A percentile compares a stretch with the other conserved stretches of the same genome.
phyloP scores from a whole-genome alignment of 2,113 vertebrate genomes.

The Lota lota region DNA sequence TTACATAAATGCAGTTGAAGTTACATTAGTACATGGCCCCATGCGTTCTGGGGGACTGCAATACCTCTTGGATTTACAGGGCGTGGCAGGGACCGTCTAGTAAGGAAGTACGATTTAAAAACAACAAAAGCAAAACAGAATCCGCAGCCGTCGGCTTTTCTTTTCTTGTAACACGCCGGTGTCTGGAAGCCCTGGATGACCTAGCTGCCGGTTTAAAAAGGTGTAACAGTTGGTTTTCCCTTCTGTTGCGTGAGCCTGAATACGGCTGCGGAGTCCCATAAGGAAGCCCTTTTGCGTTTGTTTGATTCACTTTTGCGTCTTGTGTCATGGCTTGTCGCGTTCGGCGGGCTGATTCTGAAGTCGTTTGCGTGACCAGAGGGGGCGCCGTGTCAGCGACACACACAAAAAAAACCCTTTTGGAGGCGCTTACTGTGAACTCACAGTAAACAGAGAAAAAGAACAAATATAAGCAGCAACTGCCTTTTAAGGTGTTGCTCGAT shows the following conservation, averaged over 20 bases:
- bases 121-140: slow-evolving; percentile 46
- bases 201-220: slow-evolving; percentile 72
- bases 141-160: slow-evolving; percentile 64
- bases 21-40: no score
- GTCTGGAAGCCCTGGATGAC: slow-evolving; percentile 80
- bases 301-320: slow-evolving; percentile 34
- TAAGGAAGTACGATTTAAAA: slow-evolving; percentile 13
- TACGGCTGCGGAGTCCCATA: slow-evolving; percentile 56
- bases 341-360: slow-evolving; percentile 50
- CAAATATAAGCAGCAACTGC: slow-evolving; percentile 34
- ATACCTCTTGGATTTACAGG: slow-evolving; percentile 10
- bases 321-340: slow-evolving; percentile 67
- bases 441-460: slow-evolving; percentile 23
- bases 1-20: no score
- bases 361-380: slow-evolving; percentile 9
- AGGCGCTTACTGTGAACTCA: slow-evolving; percentile 59
- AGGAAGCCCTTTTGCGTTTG: slow-evolving; percentile 75
- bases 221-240: slow-evolving; percentile 47
- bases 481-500: slow-evolving; percentile 29
- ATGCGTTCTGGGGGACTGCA: neutral
- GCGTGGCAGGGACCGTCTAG: slow-evolving; percentile 22
- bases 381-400: neutral
- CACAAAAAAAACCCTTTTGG: slow-evolving; percentile 44
- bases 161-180: slow-evolving; percentile 57
- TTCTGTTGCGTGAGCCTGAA: slow-evolving; percentile 63